Evolutionary conservation across 2,888 invertebrate genomes (phyloP).

Genomic region (Sinhomidia bicolor): DNA sequence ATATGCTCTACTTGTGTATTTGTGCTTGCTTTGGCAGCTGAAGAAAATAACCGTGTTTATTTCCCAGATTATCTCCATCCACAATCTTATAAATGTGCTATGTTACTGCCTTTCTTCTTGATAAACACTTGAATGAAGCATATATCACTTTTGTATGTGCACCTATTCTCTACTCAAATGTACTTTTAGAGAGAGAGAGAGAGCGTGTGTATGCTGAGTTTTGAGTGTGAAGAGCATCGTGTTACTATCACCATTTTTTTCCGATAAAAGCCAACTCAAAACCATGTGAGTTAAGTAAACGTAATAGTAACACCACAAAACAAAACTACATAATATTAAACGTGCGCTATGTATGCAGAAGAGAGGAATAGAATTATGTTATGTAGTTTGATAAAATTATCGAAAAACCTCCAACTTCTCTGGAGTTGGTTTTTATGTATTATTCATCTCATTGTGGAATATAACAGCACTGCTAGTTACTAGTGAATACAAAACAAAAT

Average conservation of each 20-base stretch:
- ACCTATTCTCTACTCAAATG: too few relatives aligned
- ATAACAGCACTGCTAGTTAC: background rate
- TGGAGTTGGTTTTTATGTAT: background rate
- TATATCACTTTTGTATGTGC: too few relatives aligned
- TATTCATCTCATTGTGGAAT: background rate
- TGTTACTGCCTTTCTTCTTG: background rate
- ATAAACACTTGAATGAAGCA: background rate
- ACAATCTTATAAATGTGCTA: constrained; percentile 36
- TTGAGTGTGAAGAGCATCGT: constrained; percentile 56
- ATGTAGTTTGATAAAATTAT: background rate
- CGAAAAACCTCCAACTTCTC: background rate
- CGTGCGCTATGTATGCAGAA: background rate
- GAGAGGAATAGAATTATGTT: background rate
- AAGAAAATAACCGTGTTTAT: constrained; percentile 8
- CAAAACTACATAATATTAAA: background rate
- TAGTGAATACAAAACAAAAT: background rate
- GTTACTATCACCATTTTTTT: constrained; percentile 34
- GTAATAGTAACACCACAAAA: background rate
- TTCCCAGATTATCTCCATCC: constrained; percentile 45
- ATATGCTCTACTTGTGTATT: too few relatives aligned
- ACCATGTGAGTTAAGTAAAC: background rate
- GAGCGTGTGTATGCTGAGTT: too few relatives aligned
- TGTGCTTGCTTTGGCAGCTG: background rate
- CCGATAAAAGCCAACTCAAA: constrained; percentile 6
- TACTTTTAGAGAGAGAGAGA: too few relatives aligned